Evolutionary conservation across 1,140 invertebrate species (phyloP), one percentile per base, ranked within the genome.

Genomic region (Bombus waltoni): DNA sequence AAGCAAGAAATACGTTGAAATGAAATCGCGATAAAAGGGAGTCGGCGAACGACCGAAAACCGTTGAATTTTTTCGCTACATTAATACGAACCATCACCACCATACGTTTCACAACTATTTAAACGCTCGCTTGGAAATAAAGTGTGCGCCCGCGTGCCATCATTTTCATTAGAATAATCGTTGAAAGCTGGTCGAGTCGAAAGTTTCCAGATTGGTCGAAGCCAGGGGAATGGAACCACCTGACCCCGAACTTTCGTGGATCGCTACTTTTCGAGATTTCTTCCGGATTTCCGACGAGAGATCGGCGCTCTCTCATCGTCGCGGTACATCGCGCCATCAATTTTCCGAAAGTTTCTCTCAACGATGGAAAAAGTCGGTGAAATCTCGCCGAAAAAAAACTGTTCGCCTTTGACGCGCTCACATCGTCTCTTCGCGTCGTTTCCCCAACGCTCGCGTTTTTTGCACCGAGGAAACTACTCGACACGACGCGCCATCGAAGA

Each of bases 81-180:
- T 53, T 28, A 25, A 35, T 11, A 13, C 4, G 53, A 38, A 5
- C 32, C 44, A 28, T 73, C 28, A 15, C 6, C 6, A 38, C 3
- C 15, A 10, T 22, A 28, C 28, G 35, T 59, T 59, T 76, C 53
- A 3, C 25, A 8, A 59, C 13, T 15, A 15, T 40, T 44, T 38
- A 76, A 53, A 57, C 22, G 32, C 4, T 66, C 18, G 38, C 25
- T n/a, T 3, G 25, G 3, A 76, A 22, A 65, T 53, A 8, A 15
- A 18, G 2, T 10, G 32, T 38, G 10, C 15, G 38, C 59, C 22
- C 59, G 44, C 44, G 68, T 57, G 22, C 18, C 62, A 18, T 42
- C 35, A 53, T 84, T 84, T 78, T 84, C 82, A 84, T 78, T 84
- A 78, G 22, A 84, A 84, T 78, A 84, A 85, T 65, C 42, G 66